These are phyloP conservation scores for Ciconia stormi DNA, from an alignment of 2,113 vertebrate species.

Conservation along the genomic window DNA sequence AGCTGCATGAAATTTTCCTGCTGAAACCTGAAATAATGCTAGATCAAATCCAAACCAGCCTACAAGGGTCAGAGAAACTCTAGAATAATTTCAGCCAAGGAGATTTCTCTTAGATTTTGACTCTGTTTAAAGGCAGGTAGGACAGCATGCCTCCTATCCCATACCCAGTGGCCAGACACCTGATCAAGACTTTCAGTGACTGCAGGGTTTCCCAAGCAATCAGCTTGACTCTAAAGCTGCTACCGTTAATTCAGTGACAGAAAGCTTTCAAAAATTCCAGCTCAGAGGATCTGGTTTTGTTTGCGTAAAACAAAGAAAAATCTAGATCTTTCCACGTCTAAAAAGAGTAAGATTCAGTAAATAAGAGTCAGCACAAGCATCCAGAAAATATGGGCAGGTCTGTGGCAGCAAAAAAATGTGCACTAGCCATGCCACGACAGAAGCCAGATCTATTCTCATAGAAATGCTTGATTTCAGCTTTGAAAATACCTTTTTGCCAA, in stretches of 20 bases:
- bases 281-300: background rate
- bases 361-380: background rate
- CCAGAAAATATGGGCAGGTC: background rate
- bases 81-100: background rate
- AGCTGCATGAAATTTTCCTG: background rate
- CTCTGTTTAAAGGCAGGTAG: background rate
- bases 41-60: background rate
- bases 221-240: background rate
- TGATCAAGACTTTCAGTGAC: background rate
- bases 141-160: background rate
- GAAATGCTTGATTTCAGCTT: background rate
- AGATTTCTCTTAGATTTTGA: background rate
- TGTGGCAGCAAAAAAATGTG: background rate
- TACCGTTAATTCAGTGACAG: background rate
- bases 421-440: background rate
- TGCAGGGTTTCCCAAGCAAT: background rate
- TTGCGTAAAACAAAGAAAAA: background rate
- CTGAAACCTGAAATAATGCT: background rate
- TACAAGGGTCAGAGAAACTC: background rate
- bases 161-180: background rate
- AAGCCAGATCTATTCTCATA: background rate
- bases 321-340: background rate
- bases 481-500: background rate
- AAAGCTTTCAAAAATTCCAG: background rate
- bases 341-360: background rate